These are phyloP conservation scores for Leptopilina myrica DNA, from an alignment of 2,888 invertebrate genomes.

Conservation along the genomic window DNA sequence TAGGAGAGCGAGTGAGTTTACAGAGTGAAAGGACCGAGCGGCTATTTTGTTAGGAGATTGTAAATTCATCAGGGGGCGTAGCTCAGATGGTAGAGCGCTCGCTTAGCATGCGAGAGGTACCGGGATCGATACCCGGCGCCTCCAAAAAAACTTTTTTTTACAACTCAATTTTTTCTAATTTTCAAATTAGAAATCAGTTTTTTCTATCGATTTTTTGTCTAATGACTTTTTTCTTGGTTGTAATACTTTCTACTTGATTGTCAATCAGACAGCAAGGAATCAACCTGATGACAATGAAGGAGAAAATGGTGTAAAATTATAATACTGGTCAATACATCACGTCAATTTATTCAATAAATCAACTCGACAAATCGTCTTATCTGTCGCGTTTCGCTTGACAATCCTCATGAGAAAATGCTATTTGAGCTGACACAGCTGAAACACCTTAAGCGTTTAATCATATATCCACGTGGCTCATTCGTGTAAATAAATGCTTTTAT, in stretches of 20 bases:
- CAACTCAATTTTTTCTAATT: background rate
- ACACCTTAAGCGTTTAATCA: conserved; percentile 31
- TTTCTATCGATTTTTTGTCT: background rate
- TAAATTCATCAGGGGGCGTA: conserved; percentile 66
- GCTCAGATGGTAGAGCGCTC: conserved; percentile 76
- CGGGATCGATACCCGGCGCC: conserved; percentile 74
- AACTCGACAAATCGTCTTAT: conserved; percentile 31
- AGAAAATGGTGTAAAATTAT: background rate
- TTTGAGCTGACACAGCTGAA: conserved; percentile 36
- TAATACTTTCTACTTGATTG: too few relatives aligned
- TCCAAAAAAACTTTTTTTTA: conserved; percentile 62
- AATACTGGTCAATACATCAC: conserved; percentile 12
- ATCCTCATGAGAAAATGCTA: conserved; percentile 31
- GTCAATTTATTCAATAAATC: conserved; percentile 34
- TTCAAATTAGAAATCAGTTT: background rate
- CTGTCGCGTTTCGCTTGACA: background rate
- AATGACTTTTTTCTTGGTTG: background rate
- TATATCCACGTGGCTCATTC: conserved; percentile 22
- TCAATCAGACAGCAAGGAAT: background rate
- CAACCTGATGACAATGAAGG: background rate
- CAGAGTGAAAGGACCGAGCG: background rate
- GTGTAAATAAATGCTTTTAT: conserved; percentile 21
- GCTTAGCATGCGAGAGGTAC: conserved; percentile 76
- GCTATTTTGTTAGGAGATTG: background rate
- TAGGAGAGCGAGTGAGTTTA: background rate